Percentiles rank a stretch among this genome's conserved stretches.
Conservation (phyloP, 2,888 invertebrate genomes). For the Pseudolycoriella hygida region DNA sequence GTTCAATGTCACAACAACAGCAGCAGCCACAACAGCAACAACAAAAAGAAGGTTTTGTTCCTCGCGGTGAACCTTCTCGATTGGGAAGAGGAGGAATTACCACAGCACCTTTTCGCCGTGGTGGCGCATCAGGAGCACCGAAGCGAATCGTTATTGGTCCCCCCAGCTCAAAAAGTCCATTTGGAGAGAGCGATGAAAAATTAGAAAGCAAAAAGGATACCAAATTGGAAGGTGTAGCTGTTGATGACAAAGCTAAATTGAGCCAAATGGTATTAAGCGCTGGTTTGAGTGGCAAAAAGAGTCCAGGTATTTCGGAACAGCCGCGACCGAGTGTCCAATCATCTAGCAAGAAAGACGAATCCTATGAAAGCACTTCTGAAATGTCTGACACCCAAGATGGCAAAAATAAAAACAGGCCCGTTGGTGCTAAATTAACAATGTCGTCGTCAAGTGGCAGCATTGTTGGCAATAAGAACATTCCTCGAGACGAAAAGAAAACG, state of each 20-base stretch:
- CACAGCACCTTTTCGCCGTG: constrained; percentile 22
- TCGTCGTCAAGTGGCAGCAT: not conserved
- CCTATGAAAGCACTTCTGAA: constrained; percentile 73
- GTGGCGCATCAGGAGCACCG: constrained; percentile 35
- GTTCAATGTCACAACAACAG: not conserved
- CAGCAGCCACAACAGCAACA: constrained; percentile 4
- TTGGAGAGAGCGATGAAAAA: constrained; percentile 32
- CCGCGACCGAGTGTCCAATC: not conserved
- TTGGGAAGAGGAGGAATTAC: constrained; percentile 51
- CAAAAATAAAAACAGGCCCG: not conserved
- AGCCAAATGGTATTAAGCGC: constrained; percentile 49
- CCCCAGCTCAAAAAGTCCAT: constrained; percentile 64
- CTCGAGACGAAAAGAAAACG: constrained; percentile 18
- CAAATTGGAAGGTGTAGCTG: not conserved
- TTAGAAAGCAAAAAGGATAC: constrained; percentile 24
- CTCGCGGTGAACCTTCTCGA: constrained; percentile 75
- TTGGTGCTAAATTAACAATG: not conserved
- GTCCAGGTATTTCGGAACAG: not conserved
- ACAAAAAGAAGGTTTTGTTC: constrained; percentile 55
- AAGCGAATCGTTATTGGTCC: constrained; percentile 56
- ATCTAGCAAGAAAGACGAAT: constrained; percentile 30
- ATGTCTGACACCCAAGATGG: constrained; percentile 40
- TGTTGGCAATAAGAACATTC: constrained; percentile 17
- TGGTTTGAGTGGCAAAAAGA: constrained; percentile 29
- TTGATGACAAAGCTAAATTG: constrained; percentile 46